Percentiles rank a stretch among this genome's conserved stretches.
phyloP scores from a whole-genome alignment of 2,113 vertebrate genomes.

The Clupea harengus region DNA sequence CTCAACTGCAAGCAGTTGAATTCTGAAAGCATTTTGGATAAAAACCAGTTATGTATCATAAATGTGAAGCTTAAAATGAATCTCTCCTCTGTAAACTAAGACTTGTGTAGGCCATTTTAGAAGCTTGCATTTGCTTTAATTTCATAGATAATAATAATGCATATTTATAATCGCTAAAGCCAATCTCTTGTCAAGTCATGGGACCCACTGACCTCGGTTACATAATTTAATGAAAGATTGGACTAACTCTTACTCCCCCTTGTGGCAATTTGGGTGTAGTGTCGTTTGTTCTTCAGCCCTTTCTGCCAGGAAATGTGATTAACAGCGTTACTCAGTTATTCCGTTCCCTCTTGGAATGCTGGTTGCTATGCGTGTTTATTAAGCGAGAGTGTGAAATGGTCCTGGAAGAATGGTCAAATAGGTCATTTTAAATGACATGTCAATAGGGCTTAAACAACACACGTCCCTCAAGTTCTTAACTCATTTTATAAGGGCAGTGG shows the following conservation, averaged over 20 bases:
- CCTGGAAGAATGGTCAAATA: neutral
- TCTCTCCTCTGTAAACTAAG: neutral
- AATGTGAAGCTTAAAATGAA: neutral
- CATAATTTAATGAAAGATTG: neutral
- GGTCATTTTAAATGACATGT: neutral
- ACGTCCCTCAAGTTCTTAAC: neutral
- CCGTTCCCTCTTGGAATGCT: neutral
- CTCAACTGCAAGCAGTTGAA: neutral
- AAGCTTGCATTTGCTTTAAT: neutral
- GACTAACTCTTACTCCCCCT: neutral
- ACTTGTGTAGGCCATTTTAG: neutral
- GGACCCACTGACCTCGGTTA: neutral
- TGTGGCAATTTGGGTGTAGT: neutral
- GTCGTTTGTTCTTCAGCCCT: neutral
- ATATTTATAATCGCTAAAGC: conserved; percentile 1
- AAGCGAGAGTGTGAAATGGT: neutral
- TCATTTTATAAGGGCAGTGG: neutral
- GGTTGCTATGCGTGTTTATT: neutral
- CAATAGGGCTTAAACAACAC: neutral
- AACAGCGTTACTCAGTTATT: neutral
- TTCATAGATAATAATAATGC: neutral
- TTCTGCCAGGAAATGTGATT: neutral
- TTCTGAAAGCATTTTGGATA: neutral
- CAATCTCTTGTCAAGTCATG: neutral
- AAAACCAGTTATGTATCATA: neutral